These are phyloP conservation scores for Dryoscopus gambensis DNA, from an alignment of 2,113 vertebrate genomes.

Conservation along the genomic window DNA sequence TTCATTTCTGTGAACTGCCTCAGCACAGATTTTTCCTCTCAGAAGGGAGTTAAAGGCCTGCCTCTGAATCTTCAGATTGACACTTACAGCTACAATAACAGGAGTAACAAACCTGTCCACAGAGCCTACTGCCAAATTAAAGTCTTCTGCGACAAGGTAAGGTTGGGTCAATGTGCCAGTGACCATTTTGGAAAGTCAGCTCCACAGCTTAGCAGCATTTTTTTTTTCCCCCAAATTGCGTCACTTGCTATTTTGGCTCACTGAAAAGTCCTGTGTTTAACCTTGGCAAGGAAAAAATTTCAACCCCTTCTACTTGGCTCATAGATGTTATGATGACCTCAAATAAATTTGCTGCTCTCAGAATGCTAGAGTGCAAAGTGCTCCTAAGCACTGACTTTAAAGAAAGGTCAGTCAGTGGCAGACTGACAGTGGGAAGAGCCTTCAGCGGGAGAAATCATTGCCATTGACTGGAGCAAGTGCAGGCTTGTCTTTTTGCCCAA, in stretches of 20 bases:
- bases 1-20: constrained; percentile 98
- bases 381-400: neutral
- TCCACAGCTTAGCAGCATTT: neutral
- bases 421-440: neutral
- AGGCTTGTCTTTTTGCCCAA: neutral
- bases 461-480: neutral
- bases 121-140: constrained; percentile 98
- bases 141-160: constrained; percentile 96
- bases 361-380: neutral
- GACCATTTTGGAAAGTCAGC: neutral
- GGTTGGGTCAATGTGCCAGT: neutral
- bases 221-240: neutral
- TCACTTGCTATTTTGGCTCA: neutral
- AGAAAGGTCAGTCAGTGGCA: neutral
- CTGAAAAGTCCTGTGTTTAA: neutral
- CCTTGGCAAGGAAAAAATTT: neutral
- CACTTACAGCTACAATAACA: constrained; percentile 98
- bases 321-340: neutral
- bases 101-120: constrained; percentile 98
- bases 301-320: neutral
- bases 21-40: constrained; percentile 98
- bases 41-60: constrained; percentile 97
- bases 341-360: neutral
- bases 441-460: neutral
- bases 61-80: constrained; percentile 96